phyloP scores from a whole-genome alignment of 2,113 vertebrate genomes.

The Nesoenas mayeri region DNA sequence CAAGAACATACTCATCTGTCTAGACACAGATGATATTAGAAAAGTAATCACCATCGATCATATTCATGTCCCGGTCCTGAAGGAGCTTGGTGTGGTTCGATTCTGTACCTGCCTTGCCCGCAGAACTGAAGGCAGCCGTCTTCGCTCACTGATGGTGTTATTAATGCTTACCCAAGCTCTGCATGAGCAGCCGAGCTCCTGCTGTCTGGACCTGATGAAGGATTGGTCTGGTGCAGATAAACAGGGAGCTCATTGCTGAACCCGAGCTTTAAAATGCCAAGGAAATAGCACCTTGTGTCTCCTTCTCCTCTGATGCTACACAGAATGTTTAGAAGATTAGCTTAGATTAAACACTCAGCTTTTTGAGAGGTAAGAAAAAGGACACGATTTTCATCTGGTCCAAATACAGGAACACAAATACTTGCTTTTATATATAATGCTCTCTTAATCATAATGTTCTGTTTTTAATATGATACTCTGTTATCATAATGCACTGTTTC shows the following conservation, averaged over 20 bases:
- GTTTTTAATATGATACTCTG: neutral
- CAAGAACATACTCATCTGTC: constrained; percentile 51
- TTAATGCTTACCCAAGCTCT: neutral
- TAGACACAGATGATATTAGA: constrained; percentile 53
- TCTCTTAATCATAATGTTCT: neutral
- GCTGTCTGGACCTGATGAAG: constrained; percentile 4
- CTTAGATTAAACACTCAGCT: neutral
- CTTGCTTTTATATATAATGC: neutral
- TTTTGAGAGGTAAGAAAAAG: neutral
- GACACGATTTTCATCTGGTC: neutral
- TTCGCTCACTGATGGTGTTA: neutral
- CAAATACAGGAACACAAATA: neutral
- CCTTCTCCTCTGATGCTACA: neutral
- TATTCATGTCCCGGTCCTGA: neutral
- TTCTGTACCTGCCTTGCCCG: neutral
- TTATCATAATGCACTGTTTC: neutral
- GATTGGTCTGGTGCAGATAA: neutral
- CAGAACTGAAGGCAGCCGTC: neutral
- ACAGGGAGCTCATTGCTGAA: neutral
- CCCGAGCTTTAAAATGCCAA: neutral
- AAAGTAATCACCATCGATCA: constrained; percentile 49
- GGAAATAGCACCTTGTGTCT: constrained; percentile 2
- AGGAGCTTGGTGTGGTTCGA: neutral
- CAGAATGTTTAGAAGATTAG: constrained; percentile 14
- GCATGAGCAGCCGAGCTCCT: neutral